These are phyloP conservation scores for Acestrorhynchus altus DNA, from an alignment of 2,797 vertebrate species.

Conservation along the genomic window DNA sequence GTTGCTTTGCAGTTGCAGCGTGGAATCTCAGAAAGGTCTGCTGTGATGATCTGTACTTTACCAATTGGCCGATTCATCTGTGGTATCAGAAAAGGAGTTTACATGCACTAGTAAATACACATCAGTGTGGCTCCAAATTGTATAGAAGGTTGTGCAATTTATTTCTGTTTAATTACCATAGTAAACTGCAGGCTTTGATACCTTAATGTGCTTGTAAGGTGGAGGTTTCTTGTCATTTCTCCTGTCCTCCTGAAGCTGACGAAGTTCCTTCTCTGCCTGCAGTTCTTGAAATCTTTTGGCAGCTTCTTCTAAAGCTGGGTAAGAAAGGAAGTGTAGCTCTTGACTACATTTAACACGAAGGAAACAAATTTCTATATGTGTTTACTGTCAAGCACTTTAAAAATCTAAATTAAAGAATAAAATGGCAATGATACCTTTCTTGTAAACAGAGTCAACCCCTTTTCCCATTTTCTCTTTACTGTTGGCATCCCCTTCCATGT, in stretches of 20 bases:
- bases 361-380: not conserved
- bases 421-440: conserved; percentile 87
- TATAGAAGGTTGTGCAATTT: not conserved
- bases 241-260: conserved; percentile 94
- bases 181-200: conserved; percentile 58
- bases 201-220: conserved; percentile 97
- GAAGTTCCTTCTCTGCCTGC: conserved; percentile 93
- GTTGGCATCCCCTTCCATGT: conserved; percentile 98
- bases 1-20: conserved; percentile 95
- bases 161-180: not conserved
- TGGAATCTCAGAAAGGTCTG: conserved; percentile 93
- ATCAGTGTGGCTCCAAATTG: not conserved
- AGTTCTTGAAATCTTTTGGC: conserved; percentile 93
- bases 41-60: conserved; percentile 95
- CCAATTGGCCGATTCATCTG: conserved; percentile 95
- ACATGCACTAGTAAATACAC: not conserved
- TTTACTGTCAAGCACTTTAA: not conserved
- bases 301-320: conserved; percentile 91
- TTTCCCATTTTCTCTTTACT: conserved; percentile 98
- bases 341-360: not conserved
- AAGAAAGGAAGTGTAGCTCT: too few species aligned
- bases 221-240: conserved; percentile 96
- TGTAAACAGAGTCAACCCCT: conserved; percentile 93
- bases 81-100: not conserved
- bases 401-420: not conserved